Conservation (phyloP, 2,888 invertebrate genomes). For the Hydriomena furcata region DNA sequence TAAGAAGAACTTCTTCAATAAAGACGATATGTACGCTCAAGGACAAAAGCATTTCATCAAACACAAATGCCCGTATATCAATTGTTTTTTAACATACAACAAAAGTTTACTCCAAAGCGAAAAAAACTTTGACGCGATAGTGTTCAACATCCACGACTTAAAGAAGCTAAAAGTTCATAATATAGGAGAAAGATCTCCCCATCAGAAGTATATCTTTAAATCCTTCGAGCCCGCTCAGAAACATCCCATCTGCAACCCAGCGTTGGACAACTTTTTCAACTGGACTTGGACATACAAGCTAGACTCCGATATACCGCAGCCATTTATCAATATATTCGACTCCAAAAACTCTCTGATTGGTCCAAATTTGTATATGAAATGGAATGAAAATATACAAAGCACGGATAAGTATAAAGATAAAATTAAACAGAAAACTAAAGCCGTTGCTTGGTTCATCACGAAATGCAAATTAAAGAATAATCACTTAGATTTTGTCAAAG, state of each 20-base stretch:
- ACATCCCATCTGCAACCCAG: constrained; percentile 56
- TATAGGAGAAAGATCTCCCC: constrained; percentile 48
- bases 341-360: constrained; percentile 51
- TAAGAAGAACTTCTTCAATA: constrained; percentile 32
- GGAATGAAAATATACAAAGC: constrained; percentile 53
- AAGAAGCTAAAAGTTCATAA: constrained; percentile 41
- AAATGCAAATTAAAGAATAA: constrained; percentile 57
- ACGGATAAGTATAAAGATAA: constrained; percentile 36
- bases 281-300: constrained; percentile 75
- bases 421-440: constrained; percentile 53
- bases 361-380: constrained; percentile 51
- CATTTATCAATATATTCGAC: constrained; percentile 58
- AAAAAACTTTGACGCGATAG: constrained; percentile 63
- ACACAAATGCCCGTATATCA: constrained; percentile 62
- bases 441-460: constrained; percentile 61
- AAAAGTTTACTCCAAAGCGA: constrained; percentile 47
- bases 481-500: constrained; percentile 53
- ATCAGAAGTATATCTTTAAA: constrained; percentile 67
- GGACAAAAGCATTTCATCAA: constrained; percentile 62
- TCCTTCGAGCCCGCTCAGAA: constrained; percentile 59
- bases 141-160: constrained; percentile 57
- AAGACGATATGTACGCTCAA: constrained; percentile 37
- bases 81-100: constrained; percentile 68
- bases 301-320: constrained; percentile 63
- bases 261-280: constrained; percentile 68